phyloP scores from a whole-genome alignment of 2,797 vertebrate genomes.

The Neopelma chrysocephalum region DNA sequence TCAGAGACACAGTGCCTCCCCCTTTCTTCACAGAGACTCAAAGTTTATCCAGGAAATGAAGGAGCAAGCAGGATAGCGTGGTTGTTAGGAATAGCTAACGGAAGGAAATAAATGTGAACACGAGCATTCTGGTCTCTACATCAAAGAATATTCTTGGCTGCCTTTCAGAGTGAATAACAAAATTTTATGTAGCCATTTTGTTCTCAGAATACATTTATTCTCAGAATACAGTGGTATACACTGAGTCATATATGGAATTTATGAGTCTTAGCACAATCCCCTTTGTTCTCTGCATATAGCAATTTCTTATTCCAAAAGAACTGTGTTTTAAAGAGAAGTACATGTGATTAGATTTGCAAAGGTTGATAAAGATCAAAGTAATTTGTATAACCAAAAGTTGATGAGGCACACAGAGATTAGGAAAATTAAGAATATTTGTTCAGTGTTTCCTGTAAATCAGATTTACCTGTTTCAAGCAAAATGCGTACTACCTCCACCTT shows the following conservation, averaged over 20 bases:
- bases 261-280: not conserved
- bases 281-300: not conserved
- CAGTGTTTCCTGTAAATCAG: not conserved
- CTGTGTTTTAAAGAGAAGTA: not conserved
- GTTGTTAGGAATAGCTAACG: not conserved
- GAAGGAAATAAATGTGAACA: not conserved
- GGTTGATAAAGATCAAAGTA: not conserved
- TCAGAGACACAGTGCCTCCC: not conserved
- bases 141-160: conserved; percentile 8
- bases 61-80: not conserved
- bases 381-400: not conserved
- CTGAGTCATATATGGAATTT: conserved; percentile 11
- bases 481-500: conserved; percentile 95
- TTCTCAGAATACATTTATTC: conserved; percentile 2
- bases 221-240: not conserved
- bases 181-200: not conserved
- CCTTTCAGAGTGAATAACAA: not conserved
- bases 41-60: not conserved
- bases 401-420: not conserved
- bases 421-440: not conserved
- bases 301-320: not conserved
- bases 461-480: conserved; percentile 92
- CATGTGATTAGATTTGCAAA: not conserved
- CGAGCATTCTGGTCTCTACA: not conserved
- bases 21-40: not conserved